A percentile compares a stretch with the other conserved stretches of the same genome.
Conservation (phyloP, 2,888 invertebrate genomes). For the Zootermopsis nevadensis region DNA sequence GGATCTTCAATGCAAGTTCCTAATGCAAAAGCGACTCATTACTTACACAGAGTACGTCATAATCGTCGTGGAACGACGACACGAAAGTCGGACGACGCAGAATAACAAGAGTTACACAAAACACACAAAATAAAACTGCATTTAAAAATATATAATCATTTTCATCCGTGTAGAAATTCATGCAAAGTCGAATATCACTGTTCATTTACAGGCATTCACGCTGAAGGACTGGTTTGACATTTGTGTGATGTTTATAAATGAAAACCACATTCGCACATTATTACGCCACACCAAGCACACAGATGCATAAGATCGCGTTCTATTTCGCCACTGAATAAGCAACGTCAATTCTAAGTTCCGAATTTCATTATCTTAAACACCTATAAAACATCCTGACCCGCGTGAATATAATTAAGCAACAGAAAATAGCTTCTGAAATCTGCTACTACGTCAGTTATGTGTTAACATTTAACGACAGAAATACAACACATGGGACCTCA, state of each 20-base stretch:
- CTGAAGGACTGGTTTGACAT: not conserved
- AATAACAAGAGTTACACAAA: no score
- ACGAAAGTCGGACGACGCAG: no score
- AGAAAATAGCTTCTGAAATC: not conserved
- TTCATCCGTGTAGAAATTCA: no score
- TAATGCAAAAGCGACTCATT: no score
- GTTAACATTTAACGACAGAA: not conserved
- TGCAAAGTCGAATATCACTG: no score
- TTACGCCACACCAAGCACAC: not conserved
- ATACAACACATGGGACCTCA: not conserved
- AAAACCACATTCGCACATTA: not conserved
- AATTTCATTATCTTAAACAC: no score
- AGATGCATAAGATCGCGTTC: not conserved
- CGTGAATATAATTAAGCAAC: not conserved
- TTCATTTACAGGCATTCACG: not conserved
- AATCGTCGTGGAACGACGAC: no score
- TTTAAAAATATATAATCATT: no score
- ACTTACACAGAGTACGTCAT: no score
- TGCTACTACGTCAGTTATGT: not conserved
- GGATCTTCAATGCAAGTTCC: no score
- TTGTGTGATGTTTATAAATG: not conserved
- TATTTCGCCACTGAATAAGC: not conserved
- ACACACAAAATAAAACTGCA: no score
- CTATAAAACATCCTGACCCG: not conserved
- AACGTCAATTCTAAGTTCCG: no score